A percentile compares a stretch with the other conserved stretches of the same genome.
Conservation (phyloP, 2,797 vertebrate species). For the Takifugu ocellatus region DNA sequence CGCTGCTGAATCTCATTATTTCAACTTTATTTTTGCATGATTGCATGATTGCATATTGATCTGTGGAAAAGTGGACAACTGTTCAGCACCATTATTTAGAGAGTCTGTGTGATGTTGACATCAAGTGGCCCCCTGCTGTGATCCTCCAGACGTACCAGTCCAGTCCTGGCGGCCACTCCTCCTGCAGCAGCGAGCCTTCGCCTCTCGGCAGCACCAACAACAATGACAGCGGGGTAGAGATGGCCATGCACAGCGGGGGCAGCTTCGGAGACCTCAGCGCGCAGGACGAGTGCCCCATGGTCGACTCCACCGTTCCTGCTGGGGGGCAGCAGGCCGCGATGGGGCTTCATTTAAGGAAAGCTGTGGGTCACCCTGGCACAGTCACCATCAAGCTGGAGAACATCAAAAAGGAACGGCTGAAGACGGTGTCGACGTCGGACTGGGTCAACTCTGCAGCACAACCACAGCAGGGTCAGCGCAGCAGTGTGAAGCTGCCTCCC, state of each 20-base stretch:
- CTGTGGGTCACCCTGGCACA: constrained; percentile 72
- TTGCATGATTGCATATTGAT: not conserved
- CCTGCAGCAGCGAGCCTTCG: constrained; percentile 96
- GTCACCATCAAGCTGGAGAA: constrained; percentile 91
- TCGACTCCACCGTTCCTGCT: constrained; percentile 86
- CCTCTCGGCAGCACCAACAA: constrained; percentile 95
- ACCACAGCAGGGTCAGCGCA: constrained; percentile 58
- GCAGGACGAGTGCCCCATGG: constrained; percentile 86
- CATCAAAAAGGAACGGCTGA: constrained; percentile 96
- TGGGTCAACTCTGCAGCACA: constrained; percentile 85
- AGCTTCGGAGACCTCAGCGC: constrained; percentile 93
- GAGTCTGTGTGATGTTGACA: not conserved
- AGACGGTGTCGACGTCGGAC: constrained; percentile 88
- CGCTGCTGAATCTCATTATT: constrained; percentile 3
- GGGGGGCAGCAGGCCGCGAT: constrained; percentile 80
- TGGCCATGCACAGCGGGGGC: constrained; percentile 90
- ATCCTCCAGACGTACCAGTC: constrained; percentile 89
- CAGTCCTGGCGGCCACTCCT: constrained; percentile 97
- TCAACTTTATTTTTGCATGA: not conserved
- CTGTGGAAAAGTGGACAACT: not conserved
- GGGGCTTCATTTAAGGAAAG: constrained; percentile 90
- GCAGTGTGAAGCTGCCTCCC: constrained; percentile 92
- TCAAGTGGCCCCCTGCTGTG: constrained; percentile 1
- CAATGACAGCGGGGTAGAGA: constrained; percentile 98
- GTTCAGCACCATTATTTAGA: not conserved